phyloP scores from a whole-genome alignment of 2,888 invertebrate genomes.

The Polymixis flavicincta region DNA sequence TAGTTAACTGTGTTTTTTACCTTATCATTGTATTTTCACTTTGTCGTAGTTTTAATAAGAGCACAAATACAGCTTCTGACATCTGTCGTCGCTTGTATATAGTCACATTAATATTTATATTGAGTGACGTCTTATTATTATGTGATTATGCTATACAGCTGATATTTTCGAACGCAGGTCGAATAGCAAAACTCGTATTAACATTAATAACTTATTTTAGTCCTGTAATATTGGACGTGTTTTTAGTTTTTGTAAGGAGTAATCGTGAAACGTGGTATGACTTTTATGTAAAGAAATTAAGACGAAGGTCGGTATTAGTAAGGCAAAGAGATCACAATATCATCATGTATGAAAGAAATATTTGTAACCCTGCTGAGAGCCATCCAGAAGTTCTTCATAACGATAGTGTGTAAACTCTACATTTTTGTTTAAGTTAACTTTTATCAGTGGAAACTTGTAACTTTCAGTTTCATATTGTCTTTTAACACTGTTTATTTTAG shows the following conservation, averaged over 20 bases:
- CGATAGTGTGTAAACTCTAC: not conserved
- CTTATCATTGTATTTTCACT: constrained; percentile 13
- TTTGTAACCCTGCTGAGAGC: not conserved
- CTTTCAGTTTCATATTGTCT: too few species aligned
- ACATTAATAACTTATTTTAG: not conserved
- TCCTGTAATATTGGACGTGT: not conserved
- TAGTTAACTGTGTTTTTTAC: constrained; percentile 1
- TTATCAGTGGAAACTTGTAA: too few species aligned
- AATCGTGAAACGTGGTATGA: not conserved
- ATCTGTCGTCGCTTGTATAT: not conserved
- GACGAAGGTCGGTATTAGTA: too few species aligned
- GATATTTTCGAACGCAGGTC: too few species aligned
- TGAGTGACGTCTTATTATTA: not conserved
- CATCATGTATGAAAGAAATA: not conserved
- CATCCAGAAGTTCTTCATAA: not conserved
- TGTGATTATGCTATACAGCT: not conserved
- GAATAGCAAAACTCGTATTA: too few species aligned
- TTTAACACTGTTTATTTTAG: too few species aligned
- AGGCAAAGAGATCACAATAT: not conserved
- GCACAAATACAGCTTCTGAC: not conserved
- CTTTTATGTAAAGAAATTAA: not conserved
- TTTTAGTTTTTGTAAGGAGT: not conserved
- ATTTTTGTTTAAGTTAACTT: too few species aligned
- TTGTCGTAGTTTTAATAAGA: not conserved
- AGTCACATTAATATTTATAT: constrained; percentile 6